Conservation (phyloP, 2,888 invertebrate species). For the Amphipoea oculea region DNA sequence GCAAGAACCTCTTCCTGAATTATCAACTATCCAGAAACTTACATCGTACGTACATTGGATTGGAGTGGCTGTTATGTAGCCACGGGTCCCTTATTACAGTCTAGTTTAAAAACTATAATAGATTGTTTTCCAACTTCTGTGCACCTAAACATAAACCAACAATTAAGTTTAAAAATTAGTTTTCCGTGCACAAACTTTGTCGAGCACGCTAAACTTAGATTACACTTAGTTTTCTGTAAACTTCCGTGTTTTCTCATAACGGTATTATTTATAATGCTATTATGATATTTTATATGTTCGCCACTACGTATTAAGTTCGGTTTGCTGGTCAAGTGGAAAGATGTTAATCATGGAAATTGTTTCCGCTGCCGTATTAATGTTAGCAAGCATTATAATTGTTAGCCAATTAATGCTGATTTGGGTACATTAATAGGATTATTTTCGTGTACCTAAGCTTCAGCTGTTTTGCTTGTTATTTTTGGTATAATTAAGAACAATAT, state of each 20-base stretch:
- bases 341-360: slow-evolving; percentile 56
- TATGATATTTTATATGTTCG: slow-evolving; percentile 50
- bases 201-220: slow-evolving; percentile 63
- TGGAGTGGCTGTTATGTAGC: no score
- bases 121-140: slow-evolving; percentile 15
- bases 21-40: neutral
- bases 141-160: slow-evolving; percentile 24
- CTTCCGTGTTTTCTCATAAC: slow-evolving; percentile 50
- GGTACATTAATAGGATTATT: slow-evolving; percentile 8
- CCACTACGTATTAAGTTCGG: slow-evolving; percentile 43
- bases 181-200: slow-evolving; percentile 41
- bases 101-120: slow-evolving; percentile 23
- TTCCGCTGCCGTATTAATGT: slow-evolving; percentile 42
- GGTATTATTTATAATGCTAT: slow-evolving; percentile 54
- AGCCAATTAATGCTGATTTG: slow-evolving; percentile 34
- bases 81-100: neutral
- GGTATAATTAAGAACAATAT: neutral
- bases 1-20: neutral
- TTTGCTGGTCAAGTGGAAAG: slow-evolving; percentile 51
- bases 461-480: slow-evolving; percentile 5
- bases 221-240: slow-evolving; percentile 56
- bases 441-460: neutral
- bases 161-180: slow-evolving; percentile 44
- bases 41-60: neutral
- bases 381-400: slow-evolving; percentile 42